Evolutionary conservation across 2,113 vertebrate genomes (phyloP).

Genomic region (chimpanzee (Pan troglodytes)): NHGRI_mPanTro3-v2.1_pri NC_072415.2:76633501-76634000

Average conservation of each 20-base stretch:
- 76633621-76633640: background rate
- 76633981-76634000: background rate
- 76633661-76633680: background rate
- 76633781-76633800: background rate
- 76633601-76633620: background rate
- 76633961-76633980: background rate
- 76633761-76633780: background rate
- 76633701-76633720: background rate
- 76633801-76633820: too few relatives aligned
- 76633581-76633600: background rate
- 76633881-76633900: background rate
- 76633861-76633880: background rate
- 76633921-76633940: background rate
- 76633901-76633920: background rate
- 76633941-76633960: background rate
- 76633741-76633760: background rate
- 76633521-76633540: constrained; percentile 20
- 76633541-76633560: fast-evolving
- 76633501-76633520: constrained; percentile 63
- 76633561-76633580: background rate
- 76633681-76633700: background rate
- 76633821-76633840: too few relatives aligned
- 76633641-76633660: background rate
- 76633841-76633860: background rate
- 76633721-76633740: background rate